Conservation (phyloP, 2,113 vertebrate species). For the Marcusenius ussheri region DNA sequence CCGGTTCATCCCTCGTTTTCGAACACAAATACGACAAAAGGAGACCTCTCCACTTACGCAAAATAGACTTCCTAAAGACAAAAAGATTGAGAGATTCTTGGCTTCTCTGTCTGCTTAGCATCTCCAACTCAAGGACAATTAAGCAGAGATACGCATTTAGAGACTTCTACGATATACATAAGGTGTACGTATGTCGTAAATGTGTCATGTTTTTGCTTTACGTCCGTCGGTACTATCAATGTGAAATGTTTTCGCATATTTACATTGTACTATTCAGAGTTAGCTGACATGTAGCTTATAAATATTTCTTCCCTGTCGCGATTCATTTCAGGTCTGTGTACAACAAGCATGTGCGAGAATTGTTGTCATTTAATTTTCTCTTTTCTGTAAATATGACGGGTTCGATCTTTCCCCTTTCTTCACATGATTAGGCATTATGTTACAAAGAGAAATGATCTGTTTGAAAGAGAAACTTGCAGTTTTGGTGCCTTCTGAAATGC, state of each 20-base stretch:
- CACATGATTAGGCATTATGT: conserved; percentile 63
- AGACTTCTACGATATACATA: conserved; percentile 80
- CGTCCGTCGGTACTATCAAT: conserved; percentile 87
- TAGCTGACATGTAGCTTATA: conserved; percentile 72
- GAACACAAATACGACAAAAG: conserved; percentile 29
- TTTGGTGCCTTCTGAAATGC: conserved; percentile 88
- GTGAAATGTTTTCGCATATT: conserved; percentile 86
- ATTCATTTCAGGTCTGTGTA: neutral
- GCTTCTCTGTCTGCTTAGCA: conserved; percentile 40
- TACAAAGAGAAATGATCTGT: conserved; percentile 31
- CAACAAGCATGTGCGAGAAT: conserved; percentile 86
- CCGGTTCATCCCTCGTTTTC: conserved; percentile 41
- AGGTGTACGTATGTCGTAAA: conserved; percentile 84
- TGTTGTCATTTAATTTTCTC: conserved; percentile 70
- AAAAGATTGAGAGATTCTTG: conserved; percentile 38
- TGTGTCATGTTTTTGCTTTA: conserved; percentile 77
- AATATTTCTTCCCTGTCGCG: conserved; percentile 59
- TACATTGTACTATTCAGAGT: conserved; percentile 89
- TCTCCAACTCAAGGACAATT: conserved; percentile 31
- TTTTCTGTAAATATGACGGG: conserved; percentile 85
- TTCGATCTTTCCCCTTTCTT: conserved; percentile 70
- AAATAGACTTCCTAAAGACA: neutral
- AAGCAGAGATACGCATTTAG: conserved; percentile 52
- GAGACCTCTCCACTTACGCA: neutral
- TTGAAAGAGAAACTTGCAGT: conserved; percentile 58